Base-by-base conservation (phyloP, 1,140 invertebrate species). In the Monomorium pharaonis region DNA sequence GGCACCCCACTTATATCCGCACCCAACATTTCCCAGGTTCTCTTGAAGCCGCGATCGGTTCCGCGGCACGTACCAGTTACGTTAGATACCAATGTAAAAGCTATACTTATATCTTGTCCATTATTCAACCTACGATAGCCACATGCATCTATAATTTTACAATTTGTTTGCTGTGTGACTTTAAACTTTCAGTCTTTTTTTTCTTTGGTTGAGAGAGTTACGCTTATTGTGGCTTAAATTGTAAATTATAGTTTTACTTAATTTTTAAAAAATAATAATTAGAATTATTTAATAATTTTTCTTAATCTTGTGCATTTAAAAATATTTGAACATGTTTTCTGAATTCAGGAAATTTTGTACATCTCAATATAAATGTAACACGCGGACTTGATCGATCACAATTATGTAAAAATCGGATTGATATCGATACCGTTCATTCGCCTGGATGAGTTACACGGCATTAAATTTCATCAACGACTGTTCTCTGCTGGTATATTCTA, bases 1-100 rank as follows among this genome's bases (percentile, higher is more conserved):
- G 90, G 89, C 89, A 90, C 88, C 91, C 87, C 91, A 89, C 92
- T 92, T 92, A 87, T 77, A 77, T 54, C 69, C 62, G 58, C 76
- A 72, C 76, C 67, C 72, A 67, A 80, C 75, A 37, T 58, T 89
- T 70, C 87, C 87, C 85, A 70, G 70, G 76, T 44, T 85, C 78
- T 83, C 78, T 89, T 83, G 69, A 63, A 58, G 58, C 77, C 70
- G 60, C 65, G 81, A 89, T 81, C 86, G 78, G 60, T 76, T 90
- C 67, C 62, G 70, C 54, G 56, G 80, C 90, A 89, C 90, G 87
- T 90, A 88, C 80, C 27, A 76, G 77, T 86, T 85, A 78, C 85
- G 78, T 91, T 87, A 91, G 88, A 90, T 89, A 89, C 85, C 78
- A 67, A 84, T 83, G 63, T 85, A 70, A 86, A 86, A 88, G 76